Conservation (phyloP, 2,113 vertebrate species). For the rat (Rattus norvegicus) region DNA sequence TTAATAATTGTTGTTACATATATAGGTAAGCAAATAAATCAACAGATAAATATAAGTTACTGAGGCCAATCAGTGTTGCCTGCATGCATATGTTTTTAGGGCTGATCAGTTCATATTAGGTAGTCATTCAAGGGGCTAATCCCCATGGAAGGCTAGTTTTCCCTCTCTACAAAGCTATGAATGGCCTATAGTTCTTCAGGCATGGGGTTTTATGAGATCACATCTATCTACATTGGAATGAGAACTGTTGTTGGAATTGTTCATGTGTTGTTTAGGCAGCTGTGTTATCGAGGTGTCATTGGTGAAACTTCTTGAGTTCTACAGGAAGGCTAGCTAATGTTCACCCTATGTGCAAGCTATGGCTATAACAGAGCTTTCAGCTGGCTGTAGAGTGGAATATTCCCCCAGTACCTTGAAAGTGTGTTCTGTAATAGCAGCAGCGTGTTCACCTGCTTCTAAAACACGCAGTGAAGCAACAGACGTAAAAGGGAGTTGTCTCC, state of each 20-base stretch:
- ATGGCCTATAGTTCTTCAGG: neutral
- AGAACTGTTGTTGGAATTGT: neutral
- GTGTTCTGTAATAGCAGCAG: neutral
- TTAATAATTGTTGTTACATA: neutral
- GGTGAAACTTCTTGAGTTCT: neutral
- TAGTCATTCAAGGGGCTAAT: neutral
- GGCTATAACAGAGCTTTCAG: neutral
- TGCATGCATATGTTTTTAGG: neutral
- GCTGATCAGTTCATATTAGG: neutral
- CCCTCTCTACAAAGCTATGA: neutral
- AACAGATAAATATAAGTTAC: neutral
- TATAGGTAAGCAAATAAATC: neutral
- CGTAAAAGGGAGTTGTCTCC: neutral
- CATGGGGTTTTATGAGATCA: neutral
- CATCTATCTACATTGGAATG: neutral
- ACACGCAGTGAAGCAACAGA: neutral
- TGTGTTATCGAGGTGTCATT: neutral
- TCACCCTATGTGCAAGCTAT: neutral
- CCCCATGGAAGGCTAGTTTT: neutral
- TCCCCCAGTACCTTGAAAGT: neutral
- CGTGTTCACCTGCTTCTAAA: neutral
- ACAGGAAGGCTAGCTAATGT: neutral
- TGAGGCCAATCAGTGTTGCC: neutral
- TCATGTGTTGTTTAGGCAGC: neutral
- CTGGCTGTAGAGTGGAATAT: neutral